Base-by-base conservation (phyloP, 2,113 vertebrate genomes). In the Xiphophorus hellerii region DNA sequence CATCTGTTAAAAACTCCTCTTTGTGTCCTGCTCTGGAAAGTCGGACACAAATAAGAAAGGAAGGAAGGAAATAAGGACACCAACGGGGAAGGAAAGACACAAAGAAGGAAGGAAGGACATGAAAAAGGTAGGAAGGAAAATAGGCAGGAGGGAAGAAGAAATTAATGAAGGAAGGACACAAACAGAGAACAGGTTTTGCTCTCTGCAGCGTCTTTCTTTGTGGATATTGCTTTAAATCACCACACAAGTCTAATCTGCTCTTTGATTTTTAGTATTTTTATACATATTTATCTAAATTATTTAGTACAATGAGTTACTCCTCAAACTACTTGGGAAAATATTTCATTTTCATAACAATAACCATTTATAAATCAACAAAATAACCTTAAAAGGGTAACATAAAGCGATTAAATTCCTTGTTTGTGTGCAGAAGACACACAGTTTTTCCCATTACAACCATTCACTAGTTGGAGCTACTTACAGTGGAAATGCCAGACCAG, bases 401-500 rank as follows among this genome's bases (percentile, higher is more conserved):
- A 42, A 42, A 42, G 12, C 12, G 3, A 42, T 14, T 14, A 15
- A 42, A 14, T 22, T 54, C 2, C 22, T 25, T 54, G 20, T 22
- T 51, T 54, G 48, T 25, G 48, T 20, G 20, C 14, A 42, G 39
- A 58, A 10, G 22, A 25, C 22, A 54, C 20, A 20, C 51, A 48
- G 5, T 20, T 20, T 17, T 48, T 48, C 4, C 44, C 17, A 58
- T 22, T 25, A 58, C 25, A 58, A n/a, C 51, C 51, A 25, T n/a
- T 64, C 17, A 22, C 22, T 69, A 37, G 3, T 27, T 27, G 17
- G 35, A 44, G 15, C 5, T 10, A 86, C 95, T 95, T 69, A 96
- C 95, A 95, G 71, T 94, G 93, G 80, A 95, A 95, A 81, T 95
- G 93, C 95, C 95, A 96, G 62, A 95, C 92, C 62, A 95, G 87